These are phyloP conservation scores for Exephanes ischioxanthus DNA, from an alignment of 2,888 invertebrate species.

Conservation along the genomic window DNA sequence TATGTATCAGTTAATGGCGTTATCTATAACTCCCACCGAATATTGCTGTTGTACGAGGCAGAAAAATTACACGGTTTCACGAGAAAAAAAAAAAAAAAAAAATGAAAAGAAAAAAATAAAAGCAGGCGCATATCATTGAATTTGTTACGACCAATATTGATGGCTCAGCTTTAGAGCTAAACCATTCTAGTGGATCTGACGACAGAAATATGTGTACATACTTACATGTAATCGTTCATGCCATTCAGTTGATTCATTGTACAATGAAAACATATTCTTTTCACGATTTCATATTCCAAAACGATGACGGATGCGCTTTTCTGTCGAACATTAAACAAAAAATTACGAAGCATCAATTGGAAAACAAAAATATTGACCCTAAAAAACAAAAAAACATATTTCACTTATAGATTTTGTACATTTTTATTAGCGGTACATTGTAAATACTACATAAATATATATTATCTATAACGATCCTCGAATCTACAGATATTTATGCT, in stretches of 20 bases:
- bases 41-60: slow-evolving; percentile 12
- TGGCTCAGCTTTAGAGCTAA: slow-evolving; percentile 25
- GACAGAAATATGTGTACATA: slow-evolving; percentile 39
- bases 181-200: slow-evolving; percentile 37
- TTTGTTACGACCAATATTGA: slow-evolving; percentile 56
- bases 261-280: slow-evolving; percentile 7
- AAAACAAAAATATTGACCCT: background rate
- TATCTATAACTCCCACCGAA: slow-evolving; percentile 29
- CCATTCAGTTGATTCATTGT: slow-evolving; percentile 31
- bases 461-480: slow-evolving; percentile 39
- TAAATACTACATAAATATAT: slow-evolving; percentile 62
- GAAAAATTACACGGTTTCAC: background rate
- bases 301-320: background rate
- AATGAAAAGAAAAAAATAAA: background rate
- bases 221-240: slow-evolving; percentile 19
- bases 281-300: slow-evolving; percentile 4
- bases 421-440: slow-evolving; percentile 70
- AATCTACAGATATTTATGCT: slow-evolving; percentile 74
- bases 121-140: slow-evolving; percentile 52
- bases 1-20: background rate
- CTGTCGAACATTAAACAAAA: background rate
- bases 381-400: slow-evolving; percentile 25
- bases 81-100: slow-evolving; percentile 1
- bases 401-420: slow-evolving; percentile 76
- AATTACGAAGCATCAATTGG: slow-evolving; percentile 2